Conservation (phyloP, 1,140 invertebrate genomes). For the Calosoma granatense region DNA sequence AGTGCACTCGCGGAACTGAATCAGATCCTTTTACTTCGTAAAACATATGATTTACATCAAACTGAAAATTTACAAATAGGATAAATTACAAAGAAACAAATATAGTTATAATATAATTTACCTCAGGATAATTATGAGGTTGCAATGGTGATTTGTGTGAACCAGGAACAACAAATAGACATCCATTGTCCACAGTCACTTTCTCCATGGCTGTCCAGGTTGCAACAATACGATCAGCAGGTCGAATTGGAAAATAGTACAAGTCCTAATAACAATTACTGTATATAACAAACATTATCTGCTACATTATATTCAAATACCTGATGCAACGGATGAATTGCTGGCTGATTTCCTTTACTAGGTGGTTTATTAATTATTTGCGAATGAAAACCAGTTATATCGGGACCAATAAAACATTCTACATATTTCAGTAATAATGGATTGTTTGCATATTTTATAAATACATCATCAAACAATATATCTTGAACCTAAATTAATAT, state of each 20-base stretch:
- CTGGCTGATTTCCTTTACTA: constrained; percentile 53
- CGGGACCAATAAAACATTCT: constrained; percentile 66
- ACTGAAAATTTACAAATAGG: constrained; percentile 34
- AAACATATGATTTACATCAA: constrained; percentile 62
- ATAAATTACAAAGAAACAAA: background rate
- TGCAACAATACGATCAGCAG: constrained; percentile 66
- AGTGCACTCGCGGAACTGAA: constrained; percentile 40
- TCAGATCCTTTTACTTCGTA: constrained; percentile 61
- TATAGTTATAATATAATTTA: constrained; percentile 26
- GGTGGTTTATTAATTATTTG: constrained; percentile 93
- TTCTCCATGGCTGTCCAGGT: constrained; percentile 85
- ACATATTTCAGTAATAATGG: constrained; percentile 60
- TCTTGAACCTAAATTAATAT: constrained; percentile 56
- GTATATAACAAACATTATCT: background rate
- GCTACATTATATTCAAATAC: constrained; percentile 30
- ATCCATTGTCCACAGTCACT: constrained; percentile 70
- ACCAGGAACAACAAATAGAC: constrained; percentile 72
- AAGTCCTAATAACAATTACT: constrained; percentile 49
- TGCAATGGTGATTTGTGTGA: constrained; percentile 55
- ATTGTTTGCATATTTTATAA: constrained; percentile 55
- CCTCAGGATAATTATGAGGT: constrained; percentile 63
- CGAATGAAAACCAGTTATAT: constrained; percentile 71
- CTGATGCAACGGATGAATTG: constrained; percentile 70
- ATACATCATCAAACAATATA: constrained; percentile 54
- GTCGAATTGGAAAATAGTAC: constrained; percentile 82